These are phyloP conservation scores for Acanthosepion lycidas DNA, from an alignment of 2,888 invertebrate species.

Conservation along the genomic window DNA sequence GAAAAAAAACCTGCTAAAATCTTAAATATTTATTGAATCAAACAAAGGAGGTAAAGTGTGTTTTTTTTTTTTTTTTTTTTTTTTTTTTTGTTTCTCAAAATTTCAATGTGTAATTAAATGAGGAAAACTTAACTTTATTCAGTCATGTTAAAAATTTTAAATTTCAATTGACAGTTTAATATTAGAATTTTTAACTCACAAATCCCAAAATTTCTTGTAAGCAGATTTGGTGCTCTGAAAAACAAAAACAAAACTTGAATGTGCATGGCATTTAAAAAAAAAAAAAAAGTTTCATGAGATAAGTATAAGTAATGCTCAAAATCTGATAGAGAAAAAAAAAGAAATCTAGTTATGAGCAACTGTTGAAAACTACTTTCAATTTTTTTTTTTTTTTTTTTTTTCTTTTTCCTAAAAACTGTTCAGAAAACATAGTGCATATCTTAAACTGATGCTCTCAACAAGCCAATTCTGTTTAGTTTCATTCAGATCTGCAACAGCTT, in stretches of 20 bases:
- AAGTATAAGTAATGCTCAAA: neutral
- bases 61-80: too few species aligned
- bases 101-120: too few species aligned
- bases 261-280: neutral
- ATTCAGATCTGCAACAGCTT: too few species aligned
- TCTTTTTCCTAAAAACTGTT: too few species aligned
- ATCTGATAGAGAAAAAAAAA: too few species aligned
- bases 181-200: neutral
- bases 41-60: neutral
- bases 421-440: too few species aligned
- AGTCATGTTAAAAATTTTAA: neutral
- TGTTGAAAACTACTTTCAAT: too few species aligned
- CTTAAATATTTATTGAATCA: neutral
- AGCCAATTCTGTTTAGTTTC: too few species aligned
- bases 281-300: neutral
- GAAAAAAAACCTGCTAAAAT: neutral
- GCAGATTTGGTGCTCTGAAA: neutral
- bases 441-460: too few species aligned
- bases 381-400: too few species aligned
- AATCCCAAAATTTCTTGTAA: neutral
- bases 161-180: neutral
- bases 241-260: neutral
- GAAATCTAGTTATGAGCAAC: too few species aligned
- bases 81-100: too few species aligned
- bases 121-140: neutral